Percentiles rank a stretch among this genome's conserved stretches.
Conservation (phyloP, 2,888 invertebrate genomes). For the Cactoblastis cactorum region DNA sequence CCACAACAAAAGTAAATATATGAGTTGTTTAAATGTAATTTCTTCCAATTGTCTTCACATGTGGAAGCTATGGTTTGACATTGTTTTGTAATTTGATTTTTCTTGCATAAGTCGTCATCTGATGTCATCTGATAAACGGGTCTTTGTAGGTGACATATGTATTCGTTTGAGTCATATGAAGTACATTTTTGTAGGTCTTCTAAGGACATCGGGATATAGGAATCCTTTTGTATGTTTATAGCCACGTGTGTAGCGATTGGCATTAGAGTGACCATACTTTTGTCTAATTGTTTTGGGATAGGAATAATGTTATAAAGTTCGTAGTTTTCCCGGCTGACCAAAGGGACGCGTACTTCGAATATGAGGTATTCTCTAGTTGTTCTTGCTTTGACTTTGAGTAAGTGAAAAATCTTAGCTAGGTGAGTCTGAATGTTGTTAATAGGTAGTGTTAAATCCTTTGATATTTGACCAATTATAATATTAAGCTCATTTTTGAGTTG, state of each 20-base stretch:
- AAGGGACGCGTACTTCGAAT: background rate
- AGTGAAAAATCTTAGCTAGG: background rate
- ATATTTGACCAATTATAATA: background rate
- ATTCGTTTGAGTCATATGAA: background rate
- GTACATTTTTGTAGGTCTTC: background rate
- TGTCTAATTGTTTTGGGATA: background rate
- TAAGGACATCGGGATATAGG: background rate
- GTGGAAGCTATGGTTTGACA: background rate
- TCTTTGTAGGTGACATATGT: background rate
- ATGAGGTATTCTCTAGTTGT: background rate
- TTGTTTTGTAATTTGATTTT: background rate
- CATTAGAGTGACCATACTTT: background rate
- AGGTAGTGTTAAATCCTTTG: background rate
- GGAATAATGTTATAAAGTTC: background rate
- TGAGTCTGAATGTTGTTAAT: background rate
- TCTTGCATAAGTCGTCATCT: background rate
- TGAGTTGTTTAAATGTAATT: background rate
- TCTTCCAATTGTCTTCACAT: background rate
- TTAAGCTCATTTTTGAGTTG: background rate
- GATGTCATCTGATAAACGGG: background rate
- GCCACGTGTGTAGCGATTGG: background rate
- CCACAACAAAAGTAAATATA: background rate
- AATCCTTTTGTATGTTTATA: background rate
- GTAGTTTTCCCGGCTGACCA: background rate
- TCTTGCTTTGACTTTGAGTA: background rate